Evolutionary conservation across 2,888 invertebrate genomes (phyloP), one percentile per base, ranked within the genome.

Genomic region (Brachyptera putata): DNA sequence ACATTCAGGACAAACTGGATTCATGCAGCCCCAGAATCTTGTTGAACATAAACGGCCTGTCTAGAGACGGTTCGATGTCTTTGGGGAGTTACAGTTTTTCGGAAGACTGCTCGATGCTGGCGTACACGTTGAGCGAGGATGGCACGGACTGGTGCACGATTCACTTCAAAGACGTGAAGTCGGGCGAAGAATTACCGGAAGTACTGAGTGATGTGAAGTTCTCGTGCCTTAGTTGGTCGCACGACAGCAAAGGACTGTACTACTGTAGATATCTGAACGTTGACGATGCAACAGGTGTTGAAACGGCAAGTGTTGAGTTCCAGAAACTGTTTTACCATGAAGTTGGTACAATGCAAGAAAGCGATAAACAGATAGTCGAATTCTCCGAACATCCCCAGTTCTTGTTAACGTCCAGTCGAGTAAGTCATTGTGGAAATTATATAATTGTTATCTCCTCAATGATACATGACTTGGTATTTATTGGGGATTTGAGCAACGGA

Each of bases 261-360:
- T 82, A 83, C 65, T 74, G 67, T 46, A 70, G 64, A 58, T 24
- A n/a, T 53, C 21, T 14, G 58, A 71, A 72, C 34, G 70, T 72
- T 37, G 65, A 65, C 18, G 65, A 75, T 75, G 66, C 46, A 11
- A 43, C 79, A 64, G 80, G 80, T 0, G 76, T 76, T 3, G 77
- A 77, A 66, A 77, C 77, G 1, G 68, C 66, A 1, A 68, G 73
- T 22, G 76, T 76, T 61, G 67, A 75, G 21, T 86, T 94, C 76
- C 97, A 98, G 76, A 96, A 96, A 73, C 78, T 99, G 43, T 96
- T 86, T 74, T 99, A 93, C 77, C 99, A 99, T 75, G 77, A 82
- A 58, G 74, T 99, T 61, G 90, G 92, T 68, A 93, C 95, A 26
- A 79, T 85, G 11, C 95, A 96, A 73, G 78, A 83, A 0, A 84